Percentiles rank a stretch among this genome's conserved stretches.
These are phyloP conservation scores for Microctenopoma steveboyesi DNA, from an alignment of 2,797 vertebrate species.

Conservation along the genomic window DNA sequence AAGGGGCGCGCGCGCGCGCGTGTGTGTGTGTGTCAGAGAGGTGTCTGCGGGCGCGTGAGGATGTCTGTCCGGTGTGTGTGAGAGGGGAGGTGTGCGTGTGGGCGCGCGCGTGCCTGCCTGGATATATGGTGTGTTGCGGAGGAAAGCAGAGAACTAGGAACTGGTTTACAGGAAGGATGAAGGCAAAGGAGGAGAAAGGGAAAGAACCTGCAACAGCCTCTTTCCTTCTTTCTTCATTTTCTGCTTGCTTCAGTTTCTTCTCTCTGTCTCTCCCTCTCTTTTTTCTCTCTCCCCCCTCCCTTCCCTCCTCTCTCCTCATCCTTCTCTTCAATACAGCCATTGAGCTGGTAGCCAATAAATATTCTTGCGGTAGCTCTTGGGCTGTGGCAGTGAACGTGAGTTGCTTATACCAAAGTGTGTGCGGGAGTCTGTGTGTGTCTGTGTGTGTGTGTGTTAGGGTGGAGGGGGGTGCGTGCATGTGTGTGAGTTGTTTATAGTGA, in stretches of 20 bases:
- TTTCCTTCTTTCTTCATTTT: slow-evolving; percentile 49
- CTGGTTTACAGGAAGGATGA: slow-evolving; percentile 56
- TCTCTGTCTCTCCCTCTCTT: slow-evolving; percentile 6
- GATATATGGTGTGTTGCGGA: slow-evolving; percentile 59
- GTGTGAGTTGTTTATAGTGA: slow-evolving; percentile 76
- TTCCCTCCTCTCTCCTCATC: slow-evolving; percentile 34
- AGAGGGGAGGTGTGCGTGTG: slow-evolving; percentile 12
- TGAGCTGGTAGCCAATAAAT: slow-evolving; percentile 83
- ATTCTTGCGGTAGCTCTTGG: slow-evolving; percentile 82
- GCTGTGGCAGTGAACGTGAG: slow-evolving; percentile 83
- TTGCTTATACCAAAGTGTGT: slow-evolving; percentile 80
- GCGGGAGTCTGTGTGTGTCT: slow-evolving; percentile 38
- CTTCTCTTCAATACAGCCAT: slow-evolving; percentile 81
- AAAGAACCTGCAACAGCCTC: slow-evolving; percentile 67
- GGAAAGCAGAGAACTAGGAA: slow-evolving; percentile 59
- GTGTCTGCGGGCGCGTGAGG: slow-evolving; percentile 36
- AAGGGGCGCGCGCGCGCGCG: slow-evolving; percentile 7
- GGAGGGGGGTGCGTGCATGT: neutral
- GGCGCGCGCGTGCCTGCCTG: slow-evolving; percentile 23
- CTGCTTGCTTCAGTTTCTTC: slow-evolving; percentile 40
- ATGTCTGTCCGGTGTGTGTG: slow-evolving; percentile 44
- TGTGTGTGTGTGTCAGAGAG: slow-evolving; percentile 3
- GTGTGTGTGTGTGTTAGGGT: slow-evolving; percentile 33
- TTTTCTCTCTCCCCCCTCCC: slow-evolving; percentile 15
- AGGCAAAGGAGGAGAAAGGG: slow-evolving; percentile 47